These are phyloP conservation scores for Hydrocynus forskahlii DNA, from an alignment of 2,797 vertebrate species.

Conservation along the genomic window DNA sequence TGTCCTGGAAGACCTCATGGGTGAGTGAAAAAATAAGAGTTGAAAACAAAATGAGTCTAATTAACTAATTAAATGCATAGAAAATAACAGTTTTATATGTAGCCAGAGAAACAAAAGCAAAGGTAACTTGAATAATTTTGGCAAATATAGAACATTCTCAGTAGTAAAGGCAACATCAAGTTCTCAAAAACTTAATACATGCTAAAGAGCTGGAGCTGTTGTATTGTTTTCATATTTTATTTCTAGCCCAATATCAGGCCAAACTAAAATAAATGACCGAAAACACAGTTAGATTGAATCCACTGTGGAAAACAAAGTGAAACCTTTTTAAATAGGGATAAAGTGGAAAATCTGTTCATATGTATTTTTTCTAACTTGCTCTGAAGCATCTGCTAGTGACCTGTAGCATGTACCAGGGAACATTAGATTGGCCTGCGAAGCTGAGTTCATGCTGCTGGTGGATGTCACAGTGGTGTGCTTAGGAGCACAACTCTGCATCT, in stretches of 20 bases:
- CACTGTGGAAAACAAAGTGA: no score
- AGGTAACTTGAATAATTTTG: background rate
- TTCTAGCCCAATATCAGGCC: background rate
- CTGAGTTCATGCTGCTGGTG: background rate
- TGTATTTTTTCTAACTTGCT: no score
- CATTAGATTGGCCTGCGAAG: background rate
- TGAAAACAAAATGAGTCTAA: background rate
- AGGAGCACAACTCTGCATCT: conserved; percentile 63
- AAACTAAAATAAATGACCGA: no score
- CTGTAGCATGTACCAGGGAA: conserved; percentile 1
- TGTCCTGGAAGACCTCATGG: background rate
- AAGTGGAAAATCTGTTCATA: background rate
- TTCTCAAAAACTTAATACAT: no score
- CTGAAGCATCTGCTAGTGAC: background rate
- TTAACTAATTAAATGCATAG: background rate
- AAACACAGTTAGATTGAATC: no score
- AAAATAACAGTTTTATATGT: background rate
- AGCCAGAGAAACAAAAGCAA: background rate
- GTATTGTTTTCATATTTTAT: background rate
- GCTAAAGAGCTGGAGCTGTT: background rate
- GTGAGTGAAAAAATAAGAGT: background rate
- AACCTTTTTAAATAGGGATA: background rate
- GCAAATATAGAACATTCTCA: background rate
- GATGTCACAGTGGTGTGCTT: conserved; percentile 69
- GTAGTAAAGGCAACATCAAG: no score